These are phyloP conservation scores for Macrobrachium rosenbergii DNA, from an alignment of 1,140 invertebrate genomes.

Conservation along the genomic window DNA sequence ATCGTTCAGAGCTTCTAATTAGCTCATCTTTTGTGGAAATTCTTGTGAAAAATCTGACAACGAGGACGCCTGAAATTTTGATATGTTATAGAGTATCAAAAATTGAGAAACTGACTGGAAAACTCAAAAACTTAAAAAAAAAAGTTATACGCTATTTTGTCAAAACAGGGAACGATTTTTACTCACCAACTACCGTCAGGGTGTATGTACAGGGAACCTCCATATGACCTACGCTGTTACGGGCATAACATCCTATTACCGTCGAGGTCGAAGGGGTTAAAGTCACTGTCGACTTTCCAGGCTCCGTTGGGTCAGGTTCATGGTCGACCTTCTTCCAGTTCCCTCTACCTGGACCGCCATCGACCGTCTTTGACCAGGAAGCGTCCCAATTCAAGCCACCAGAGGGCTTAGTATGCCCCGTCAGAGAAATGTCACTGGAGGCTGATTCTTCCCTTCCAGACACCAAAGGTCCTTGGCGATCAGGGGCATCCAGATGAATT, in stretches of 20 bases:
- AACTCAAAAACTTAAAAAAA: too few species aligned
- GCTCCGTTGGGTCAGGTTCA: background rate
- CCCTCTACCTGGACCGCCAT: background rate
- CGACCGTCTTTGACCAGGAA: background rate
- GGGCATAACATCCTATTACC: conserved; percentile 54
- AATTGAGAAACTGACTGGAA: too few species aligned
- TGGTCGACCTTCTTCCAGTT: conserved; percentile 28
- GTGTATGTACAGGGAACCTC: conserved; percentile 55
- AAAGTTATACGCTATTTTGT: too few species aligned
- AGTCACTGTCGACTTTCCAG: conserved; percentile 46
- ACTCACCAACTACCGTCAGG: conserved; percentile 59
- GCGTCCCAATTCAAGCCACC: conserved; percentile 13
- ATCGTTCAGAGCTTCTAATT: too few species aligned
- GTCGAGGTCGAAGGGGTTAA: conserved; percentile 47
- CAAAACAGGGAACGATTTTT: background rate
- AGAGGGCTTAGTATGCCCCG: background rate
- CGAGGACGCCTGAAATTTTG: too few species aligned
- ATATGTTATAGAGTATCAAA: too few species aligned
- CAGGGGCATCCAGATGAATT: too few species aligned
- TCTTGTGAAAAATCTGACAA: too few species aligned
- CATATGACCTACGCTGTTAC: conserved; percentile 52
- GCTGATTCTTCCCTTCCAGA: too few species aligned
- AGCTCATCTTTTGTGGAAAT: too few species aligned
- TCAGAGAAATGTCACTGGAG: too few species aligned
- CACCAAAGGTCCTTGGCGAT: too few species aligned